Evolutionary conservation across 2,888 invertebrate species (phyloP), one percentile per base, ranked within the genome.

Genomic region (Cerceris rybyensis): DNA sequence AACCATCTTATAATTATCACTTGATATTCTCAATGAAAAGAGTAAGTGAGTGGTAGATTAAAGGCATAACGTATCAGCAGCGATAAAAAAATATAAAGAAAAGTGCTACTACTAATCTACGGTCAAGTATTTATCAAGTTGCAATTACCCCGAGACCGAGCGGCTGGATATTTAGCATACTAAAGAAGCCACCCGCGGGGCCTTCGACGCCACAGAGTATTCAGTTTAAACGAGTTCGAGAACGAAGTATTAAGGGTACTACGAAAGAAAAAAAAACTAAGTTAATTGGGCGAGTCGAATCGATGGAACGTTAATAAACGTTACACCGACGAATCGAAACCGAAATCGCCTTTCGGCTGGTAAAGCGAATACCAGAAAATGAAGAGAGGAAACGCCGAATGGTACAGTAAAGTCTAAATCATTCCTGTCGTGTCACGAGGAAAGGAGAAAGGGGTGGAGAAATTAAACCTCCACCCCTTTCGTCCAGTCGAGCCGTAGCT

Each of bases 81-180:
- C 11, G 8, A 4, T 4, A 46, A 46, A 11, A 46, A 63, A 14
- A 42, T 0, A 13, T n/a, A 42, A 13, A 8, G 7, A 41, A n/a
- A 55, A 65, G 43, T 49, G 41, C 8, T 42, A 52, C 55, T 43
- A 60, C 17, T 74, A 80, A 80, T 70, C 74, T 69, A 63, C 75
- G 67, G 70, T 69, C 70, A 64, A 58, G 46, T 77, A 78, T 80
- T 79, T 79, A 73, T 52, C 71, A 71, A 75, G 70, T 70, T 73
- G 75, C 73, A 28, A 72, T 76, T 57, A 70, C 58, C 67, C 65
- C 73, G 70, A 46, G 79, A 70, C 75, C 68, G 66, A 82, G 73
- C 75, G 65, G 68, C 72, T 80, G 75, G 81, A 75, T 85, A 83
- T 85, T 91, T 90, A 87, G 88, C 90, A 91, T 91, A 90, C 86